Evolutionary conservation across 2,888 invertebrate species (phyloP).

Genomic region (Druceiella hillmani): DNA sequence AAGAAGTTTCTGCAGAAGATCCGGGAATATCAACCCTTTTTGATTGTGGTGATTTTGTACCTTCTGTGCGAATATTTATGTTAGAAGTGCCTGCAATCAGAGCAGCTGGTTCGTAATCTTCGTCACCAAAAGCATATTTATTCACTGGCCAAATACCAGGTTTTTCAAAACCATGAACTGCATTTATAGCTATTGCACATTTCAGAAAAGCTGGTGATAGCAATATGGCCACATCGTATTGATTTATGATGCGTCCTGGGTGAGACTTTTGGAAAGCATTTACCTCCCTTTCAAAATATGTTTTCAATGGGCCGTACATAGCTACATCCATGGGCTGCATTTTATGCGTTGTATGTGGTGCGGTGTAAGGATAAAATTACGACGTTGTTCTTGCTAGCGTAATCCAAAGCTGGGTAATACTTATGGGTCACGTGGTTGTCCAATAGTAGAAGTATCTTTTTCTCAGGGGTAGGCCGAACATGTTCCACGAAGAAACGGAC

Average conservation of each 20-base stretch:
- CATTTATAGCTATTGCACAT: constrained; percentile 18
- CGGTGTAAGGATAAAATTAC: constrained; percentile 23
- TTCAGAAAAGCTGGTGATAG: too few relatives aligned
- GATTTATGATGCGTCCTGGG: too few relatives aligned
- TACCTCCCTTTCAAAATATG: constrained; percentile 19
- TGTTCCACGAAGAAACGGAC: constrained; percentile 25
- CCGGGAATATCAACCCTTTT: constrained; percentile 18
- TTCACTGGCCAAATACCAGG: constrained; percentile 27
- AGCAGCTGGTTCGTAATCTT: constrained; percentile 23
- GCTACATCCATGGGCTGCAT: constrained; percentile 22
- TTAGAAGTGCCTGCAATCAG: constrained; percentile 19
- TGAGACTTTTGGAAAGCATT: too few relatives aligned
- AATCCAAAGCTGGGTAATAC: constrained; percentile 27
- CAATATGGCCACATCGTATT: too few relatives aligned
- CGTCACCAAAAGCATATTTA: constrained; percentile 25
- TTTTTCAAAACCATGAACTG: constrained; percentile 22
- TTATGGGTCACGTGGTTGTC: constrained; percentile 29
- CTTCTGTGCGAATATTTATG: constrained; percentile 18
- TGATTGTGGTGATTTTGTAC: too few relatives aligned
- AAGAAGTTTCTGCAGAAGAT: constrained; percentile 18
- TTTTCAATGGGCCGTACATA: constrained; percentile 21
- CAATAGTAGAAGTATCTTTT: constrained; percentile 26
- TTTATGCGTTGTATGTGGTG: constrained; percentile 25
- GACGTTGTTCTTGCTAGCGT: constrained; percentile 25
- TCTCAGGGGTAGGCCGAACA: constrained; percentile 25